Evolutionary conservation across 2,113 vertebrate genomes (phyloP).

Genomic region (Miniopterus natalensis): DNA sequence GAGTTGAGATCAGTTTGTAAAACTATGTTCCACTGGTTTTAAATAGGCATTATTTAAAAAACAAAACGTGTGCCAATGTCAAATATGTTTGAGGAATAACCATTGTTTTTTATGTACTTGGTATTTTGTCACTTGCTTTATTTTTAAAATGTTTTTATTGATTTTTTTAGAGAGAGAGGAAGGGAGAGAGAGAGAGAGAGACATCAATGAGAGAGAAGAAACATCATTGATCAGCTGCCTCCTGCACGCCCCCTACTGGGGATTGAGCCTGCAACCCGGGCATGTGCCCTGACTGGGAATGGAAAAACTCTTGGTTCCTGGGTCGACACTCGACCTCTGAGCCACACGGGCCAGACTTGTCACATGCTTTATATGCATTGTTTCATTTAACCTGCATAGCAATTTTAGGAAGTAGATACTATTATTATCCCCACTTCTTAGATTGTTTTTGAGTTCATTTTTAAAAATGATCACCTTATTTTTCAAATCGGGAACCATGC

Average conservation of each 20-base stretch:
- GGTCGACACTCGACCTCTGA: too few relatives aligned
- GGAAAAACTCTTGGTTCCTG: too few relatives aligned
- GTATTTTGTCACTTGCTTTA: neutral
- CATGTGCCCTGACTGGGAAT: too few relatives aligned
- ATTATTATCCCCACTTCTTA: neutral
- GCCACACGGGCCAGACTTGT: neutral
- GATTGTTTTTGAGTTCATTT: neutral
- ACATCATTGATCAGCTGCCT: too few relatives aligned
- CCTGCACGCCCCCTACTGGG: too few relatives aligned
- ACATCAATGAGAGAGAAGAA: too few relatives aligned
- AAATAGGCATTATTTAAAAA: neutral
- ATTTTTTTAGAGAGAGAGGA: too few relatives aligned
- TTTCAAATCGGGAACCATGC: neutral
- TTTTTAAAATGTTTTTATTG: too few relatives aligned
- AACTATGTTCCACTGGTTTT: neutral
- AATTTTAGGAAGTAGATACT: neutral
- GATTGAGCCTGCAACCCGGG: too few relatives aligned
- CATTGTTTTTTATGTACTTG: neutral
- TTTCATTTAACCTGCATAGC: neutral
- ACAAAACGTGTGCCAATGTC: neutral
- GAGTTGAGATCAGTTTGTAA: neutral
- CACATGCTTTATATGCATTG: neutral
- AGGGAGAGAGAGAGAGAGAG: too few relatives aligned
- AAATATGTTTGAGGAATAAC: neutral
- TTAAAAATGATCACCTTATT: neutral